Conservation (phyloP, 2,888 invertebrate genomes). For the Sarcophaga carnaria region DNA sequence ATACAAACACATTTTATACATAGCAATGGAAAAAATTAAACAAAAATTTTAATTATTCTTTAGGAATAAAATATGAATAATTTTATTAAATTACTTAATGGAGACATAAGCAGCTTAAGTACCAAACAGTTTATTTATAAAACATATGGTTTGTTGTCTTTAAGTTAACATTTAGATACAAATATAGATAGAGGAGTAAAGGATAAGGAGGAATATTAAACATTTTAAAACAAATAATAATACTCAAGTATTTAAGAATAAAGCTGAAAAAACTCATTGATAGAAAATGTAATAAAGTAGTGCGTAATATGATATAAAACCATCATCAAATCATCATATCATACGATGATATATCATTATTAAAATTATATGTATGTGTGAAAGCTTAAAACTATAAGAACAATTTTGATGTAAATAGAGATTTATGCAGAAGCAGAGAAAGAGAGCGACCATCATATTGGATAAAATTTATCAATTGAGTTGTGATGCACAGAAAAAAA, state of each 20-base stretch:
- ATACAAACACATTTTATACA: too few relatives aligned
- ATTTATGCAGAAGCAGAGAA: slow-evolving; percentile 3
- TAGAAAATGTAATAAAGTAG: background rate
- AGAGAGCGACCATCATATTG: background rate
- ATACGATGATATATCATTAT: slow-evolving; percentile 7
- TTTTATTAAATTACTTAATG: slow-evolving; percentile 43
- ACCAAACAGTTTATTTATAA: slow-evolving; percentile 57
- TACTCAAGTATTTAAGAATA: slow-evolving; percentile 46
- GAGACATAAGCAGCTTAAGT: slow-evolving; percentile 63
- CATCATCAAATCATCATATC: background rate
- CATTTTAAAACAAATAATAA: slow-evolving; percentile 68
- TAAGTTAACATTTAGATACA: slow-evolving; percentile 50
- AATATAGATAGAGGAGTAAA: background rate
- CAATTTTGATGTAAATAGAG: slow-evolving; percentile 31
- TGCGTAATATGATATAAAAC: background rate
- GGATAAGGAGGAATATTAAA: slow-evolving; percentile 52
- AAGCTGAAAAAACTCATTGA: background rate
- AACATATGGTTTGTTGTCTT: slow-evolving; percentile 42
- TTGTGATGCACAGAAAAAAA: slow-evolving; percentile 20
- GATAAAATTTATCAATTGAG: background rate
- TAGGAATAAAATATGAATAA: slow-evolving; percentile 59
- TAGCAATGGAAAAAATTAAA: slow-evolving; percentile 4
- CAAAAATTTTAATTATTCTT: slow-evolving; percentile 6
- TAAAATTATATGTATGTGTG: slow-evolving; percentile 1
- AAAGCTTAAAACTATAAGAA: slow-evolving; percentile 47